Evolutionary conservation across 2,797 vertebrate genomes (phyloP), one percentile per base, ranked within the genome.

Genomic region (Carcharodon carcharias): DNA sequence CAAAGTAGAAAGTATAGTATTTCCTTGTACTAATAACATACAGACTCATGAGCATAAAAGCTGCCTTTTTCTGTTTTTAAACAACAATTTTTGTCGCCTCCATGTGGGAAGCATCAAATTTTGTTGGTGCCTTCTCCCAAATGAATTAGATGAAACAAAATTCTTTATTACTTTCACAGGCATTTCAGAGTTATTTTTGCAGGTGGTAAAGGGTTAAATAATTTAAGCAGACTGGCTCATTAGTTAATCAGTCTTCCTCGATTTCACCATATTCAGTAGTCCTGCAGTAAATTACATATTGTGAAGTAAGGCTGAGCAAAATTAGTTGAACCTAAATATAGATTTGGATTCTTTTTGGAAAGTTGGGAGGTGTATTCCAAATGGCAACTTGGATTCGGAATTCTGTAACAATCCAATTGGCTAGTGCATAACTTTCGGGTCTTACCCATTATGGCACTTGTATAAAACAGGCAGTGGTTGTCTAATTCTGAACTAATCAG

Each of bases 261-360:
- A 14, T 50, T 71, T 95, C 69, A 73, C 58, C 35, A 77, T 95
- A 73, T 71, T 35, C 94, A 95, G 31, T 56, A 63, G 45, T 73
- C 65, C 65, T 71, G 45, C 14, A 12, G 40, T 54, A 95, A 95
- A 54, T 67, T 71, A 54, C 40, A 71, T 95, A 54, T 71, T 71
- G 93, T 71, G 93, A 95, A 71, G 12, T 92, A 61, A 21, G 58
- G 58, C 40, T 92, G 35, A 63, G 31, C 65, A 31, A 71, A 92
- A 71, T 71, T 71, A 95, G 65, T 67, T 95, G 4, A 71, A 71
- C 95, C 65, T 63, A 50, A 95, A 95, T 71, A 95, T 16, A 95
- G 93, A 95, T 95, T 71, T 94, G 21, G 63, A 94, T 94, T 94
- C 14, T 50, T 45, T 71, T 26, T 95, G 93, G 65, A 50, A 71